Percentiles rank a stretch among this genome's conserved stretches.
Evolutionary conservation across 2,113 vertebrate genomes (phyloP).

Genomic region (Pluvianellus socialis): DNA sequence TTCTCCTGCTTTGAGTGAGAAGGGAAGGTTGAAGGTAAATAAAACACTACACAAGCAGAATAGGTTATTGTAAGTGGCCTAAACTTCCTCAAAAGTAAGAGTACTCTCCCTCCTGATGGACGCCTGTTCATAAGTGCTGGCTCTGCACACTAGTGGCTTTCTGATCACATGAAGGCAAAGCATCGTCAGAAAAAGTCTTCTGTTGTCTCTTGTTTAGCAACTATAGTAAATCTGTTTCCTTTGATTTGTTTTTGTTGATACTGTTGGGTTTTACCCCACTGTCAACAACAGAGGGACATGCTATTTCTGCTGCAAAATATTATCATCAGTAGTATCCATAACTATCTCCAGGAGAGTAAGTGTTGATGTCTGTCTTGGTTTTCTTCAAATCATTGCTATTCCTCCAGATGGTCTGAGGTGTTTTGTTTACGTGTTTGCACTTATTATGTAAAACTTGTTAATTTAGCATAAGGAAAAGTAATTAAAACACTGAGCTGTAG

Average conservation of each 20-base stretch:
- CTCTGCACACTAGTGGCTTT: neutral
- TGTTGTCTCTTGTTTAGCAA: neutral
- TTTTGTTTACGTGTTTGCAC: neutral
- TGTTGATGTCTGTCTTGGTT: neutral
- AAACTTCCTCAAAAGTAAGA: neutral
- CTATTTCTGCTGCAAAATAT: neutral
- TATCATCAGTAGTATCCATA: neutral
- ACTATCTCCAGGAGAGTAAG: neutral
- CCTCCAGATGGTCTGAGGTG: neutral
- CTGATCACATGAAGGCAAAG: neutral
- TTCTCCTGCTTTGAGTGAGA: neutral
- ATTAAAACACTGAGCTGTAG: neutral
- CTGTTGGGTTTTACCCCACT: fast-evolving
- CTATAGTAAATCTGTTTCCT: neutral
- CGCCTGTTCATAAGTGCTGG: neutral
- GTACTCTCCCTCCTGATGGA: neutral
- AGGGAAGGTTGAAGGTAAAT: neutral
- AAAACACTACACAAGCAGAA: fast-evolving
- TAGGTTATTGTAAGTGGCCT: neutral
- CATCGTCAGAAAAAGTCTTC: neutral
- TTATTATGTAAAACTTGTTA: neutral
- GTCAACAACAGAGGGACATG: neutral
- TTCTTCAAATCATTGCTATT: neutral
- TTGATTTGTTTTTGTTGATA: neutral
- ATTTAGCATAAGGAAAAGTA: neutral